Evolutionary conservation across 2,888 invertebrate genomes (phyloP).

Genomic region (Orchesella flavescens): DNA sequence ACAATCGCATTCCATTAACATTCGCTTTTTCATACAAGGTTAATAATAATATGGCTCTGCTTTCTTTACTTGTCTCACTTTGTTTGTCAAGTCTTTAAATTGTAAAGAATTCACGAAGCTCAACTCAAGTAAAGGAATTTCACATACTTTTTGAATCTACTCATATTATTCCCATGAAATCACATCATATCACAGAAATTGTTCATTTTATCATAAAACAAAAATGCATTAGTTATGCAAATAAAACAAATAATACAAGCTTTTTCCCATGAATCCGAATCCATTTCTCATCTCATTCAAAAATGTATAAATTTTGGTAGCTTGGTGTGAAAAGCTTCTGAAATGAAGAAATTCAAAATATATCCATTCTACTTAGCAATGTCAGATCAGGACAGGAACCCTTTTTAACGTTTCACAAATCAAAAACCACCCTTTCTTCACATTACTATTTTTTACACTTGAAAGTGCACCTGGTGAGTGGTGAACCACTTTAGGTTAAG

Average conservation of each 20-base stretch:
- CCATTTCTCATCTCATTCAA: no score
- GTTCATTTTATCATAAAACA: not conserved
- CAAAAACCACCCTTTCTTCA: not conserved
- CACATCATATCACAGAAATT: no score
- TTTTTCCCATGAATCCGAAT: no score
- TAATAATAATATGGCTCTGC: not conserved
- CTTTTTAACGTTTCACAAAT: not conserved
- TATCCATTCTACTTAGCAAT: not conserved
- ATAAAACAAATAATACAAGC: no score
- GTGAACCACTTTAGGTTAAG: not conserved
- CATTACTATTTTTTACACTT: not conserved
- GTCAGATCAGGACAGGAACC: no score
- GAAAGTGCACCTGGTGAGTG: not conserved
- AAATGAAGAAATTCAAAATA: not conserved
- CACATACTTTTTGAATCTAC: not conserved
- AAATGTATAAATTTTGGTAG: no score
- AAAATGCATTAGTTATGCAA: not conserved
- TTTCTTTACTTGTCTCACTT: not conserved
- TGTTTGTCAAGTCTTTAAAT: not conserved
- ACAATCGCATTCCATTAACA: not conserved
- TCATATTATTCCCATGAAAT: no score
- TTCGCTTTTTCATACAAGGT: not conserved
- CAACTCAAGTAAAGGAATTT: not conserved
- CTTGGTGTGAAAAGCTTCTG: no score
- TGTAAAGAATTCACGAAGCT: slow-evolving; percentile 18